Conservation (phyloP, 92 coral and sea anemone species). For the Heliopora coerulea region DNA sequence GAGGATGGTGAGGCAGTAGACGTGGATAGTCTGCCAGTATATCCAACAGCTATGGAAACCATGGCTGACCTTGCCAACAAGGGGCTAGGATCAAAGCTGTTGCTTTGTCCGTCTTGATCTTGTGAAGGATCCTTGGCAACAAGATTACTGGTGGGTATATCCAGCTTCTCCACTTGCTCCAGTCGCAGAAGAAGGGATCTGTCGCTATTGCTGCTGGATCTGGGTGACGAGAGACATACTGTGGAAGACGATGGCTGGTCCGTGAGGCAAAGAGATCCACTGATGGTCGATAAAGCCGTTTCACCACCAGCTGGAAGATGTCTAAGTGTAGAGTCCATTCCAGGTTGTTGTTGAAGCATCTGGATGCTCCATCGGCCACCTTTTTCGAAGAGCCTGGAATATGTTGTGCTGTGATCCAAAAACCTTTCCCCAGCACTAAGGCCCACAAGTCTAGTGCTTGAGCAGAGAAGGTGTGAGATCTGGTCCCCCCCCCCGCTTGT, state of each 20-base stretch:
- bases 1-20: constrained; percentile 40
- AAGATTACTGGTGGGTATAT: constrained; percentile 14
- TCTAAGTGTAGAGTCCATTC: constrained; percentile 48
- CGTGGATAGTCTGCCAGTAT: constrained; percentile 39
- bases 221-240: constrained; percentile 49
- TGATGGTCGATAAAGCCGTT: constrained; percentile 37
- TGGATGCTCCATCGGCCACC: constrained; percentile 62
- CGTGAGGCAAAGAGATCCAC: constrained; percentile 59
- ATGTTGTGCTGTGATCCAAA: constrained; percentile 55
- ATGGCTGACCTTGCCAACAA: constrained; percentile 50
- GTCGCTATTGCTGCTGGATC: constrained; percentile 49
- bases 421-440: constrained; percentile 30
- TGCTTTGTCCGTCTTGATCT: constrained; percentile 45
- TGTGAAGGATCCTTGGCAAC: constrained; percentile 42
- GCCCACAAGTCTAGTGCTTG: constrained; percentile 50
- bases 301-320: constrained; percentile 10
- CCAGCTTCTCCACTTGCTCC: constrained; percentile 11
- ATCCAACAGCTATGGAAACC: constrained; percentile 51
- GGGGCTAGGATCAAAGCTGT: constrained; percentile 53
- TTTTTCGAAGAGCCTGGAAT: constrained; percentile 55
- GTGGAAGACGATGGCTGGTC: constrained; percentile 41
- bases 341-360: constrained; percentile 29
- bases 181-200: neutral
- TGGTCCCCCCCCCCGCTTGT: constrained; percentile 45
- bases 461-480: constrained; percentile 11